Conservation (phyloP, 2,888 invertebrate genomes). For the Callyntrura sp. region DNA sequence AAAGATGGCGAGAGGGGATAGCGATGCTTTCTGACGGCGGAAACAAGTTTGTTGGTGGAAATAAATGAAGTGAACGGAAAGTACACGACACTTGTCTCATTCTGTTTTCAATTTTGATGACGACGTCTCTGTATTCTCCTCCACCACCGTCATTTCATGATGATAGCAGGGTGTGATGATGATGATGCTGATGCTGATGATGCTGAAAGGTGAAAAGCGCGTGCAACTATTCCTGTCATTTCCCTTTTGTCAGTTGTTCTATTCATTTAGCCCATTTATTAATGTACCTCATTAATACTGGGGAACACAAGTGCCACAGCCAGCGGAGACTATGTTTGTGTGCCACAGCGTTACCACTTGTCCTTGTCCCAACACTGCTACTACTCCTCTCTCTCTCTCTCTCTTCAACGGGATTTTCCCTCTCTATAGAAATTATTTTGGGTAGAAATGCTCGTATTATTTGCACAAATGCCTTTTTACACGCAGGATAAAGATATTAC, state of each 20-base stretch:
- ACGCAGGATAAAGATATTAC: no score
- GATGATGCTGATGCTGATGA: constrained; percentile 36
- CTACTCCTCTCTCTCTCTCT: no score
- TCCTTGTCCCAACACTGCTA: no score
- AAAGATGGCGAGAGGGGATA: constrained; percentile 4
- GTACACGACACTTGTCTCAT: constrained; percentile 44
- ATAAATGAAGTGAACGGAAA: constrained; percentile 38
- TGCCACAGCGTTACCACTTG: no score
- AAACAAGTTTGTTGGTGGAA: constrained; percentile 20
- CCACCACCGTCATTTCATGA: constrained; percentile 47
- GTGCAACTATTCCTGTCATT: constrained; percentile 72
- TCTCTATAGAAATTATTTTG: not conserved
- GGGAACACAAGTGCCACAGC: no score
- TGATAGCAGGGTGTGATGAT: constrained; percentile 37
- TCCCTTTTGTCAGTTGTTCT: constrained; percentile 62
- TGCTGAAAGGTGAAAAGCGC: constrained; percentile 49
- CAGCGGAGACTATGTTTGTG: no score
- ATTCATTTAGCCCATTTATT: constrained; percentile 34
- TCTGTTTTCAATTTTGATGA: constrained; percentile 5
- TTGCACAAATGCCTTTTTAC: no score
- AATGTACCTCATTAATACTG: constrained; percentile 14
- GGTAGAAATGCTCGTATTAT: not conserved
- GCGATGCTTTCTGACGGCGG: constrained; percentile 7
- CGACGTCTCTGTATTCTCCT: constrained; percentile 26
- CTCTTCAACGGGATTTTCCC: no score